phyloP scores from a whole-genome alignment of 2,113 vertebrate species.

The Canis aureus region DNA sequence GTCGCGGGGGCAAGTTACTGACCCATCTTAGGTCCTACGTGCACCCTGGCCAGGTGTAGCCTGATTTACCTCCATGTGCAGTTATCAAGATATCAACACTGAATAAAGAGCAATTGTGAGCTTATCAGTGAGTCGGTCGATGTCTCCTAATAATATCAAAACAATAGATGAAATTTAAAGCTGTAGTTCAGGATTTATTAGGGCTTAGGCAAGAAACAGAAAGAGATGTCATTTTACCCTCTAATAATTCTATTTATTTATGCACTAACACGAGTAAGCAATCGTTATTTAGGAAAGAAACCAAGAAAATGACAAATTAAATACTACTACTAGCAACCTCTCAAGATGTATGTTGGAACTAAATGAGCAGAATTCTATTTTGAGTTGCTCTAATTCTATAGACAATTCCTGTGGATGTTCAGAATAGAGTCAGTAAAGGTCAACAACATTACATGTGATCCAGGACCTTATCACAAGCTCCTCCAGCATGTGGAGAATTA shows the following conservation, averaged over 20 bases:
- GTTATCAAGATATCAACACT: not conserved
- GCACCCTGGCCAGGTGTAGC: not conserved
- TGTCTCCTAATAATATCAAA: not conserved
- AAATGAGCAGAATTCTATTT: not conserved
- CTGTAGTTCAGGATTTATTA: not conserved
- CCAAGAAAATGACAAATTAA: conserved; percentile 26
- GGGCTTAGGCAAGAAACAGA: not conserved
- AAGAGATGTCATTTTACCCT: not conserved
- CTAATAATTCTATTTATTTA: conserved; percentile 40
- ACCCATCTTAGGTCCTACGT: not conserved
- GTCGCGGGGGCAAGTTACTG: not conserved
- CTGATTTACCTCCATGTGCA: not conserved
- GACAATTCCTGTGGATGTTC: not conserved
- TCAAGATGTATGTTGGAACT: not conserved
- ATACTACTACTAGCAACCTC: not conserved
- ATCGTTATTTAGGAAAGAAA: conserved; percentile 44
- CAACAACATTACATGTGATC: not conserved
- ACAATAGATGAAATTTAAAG: not conserved
- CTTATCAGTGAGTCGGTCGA: not conserved
- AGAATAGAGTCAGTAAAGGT: conserved; percentile 52
- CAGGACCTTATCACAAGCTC: not conserved
- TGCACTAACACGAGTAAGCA: not conserved
- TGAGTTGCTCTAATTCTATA: not conserved
- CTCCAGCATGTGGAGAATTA: conserved; percentile 47
- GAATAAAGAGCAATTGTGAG: not conserved